Evolutionary conservation across 2,888 invertebrate species (phyloP), one percentile per base, ranked within the genome.

Genomic region (Desoria tigrina): DNA sequence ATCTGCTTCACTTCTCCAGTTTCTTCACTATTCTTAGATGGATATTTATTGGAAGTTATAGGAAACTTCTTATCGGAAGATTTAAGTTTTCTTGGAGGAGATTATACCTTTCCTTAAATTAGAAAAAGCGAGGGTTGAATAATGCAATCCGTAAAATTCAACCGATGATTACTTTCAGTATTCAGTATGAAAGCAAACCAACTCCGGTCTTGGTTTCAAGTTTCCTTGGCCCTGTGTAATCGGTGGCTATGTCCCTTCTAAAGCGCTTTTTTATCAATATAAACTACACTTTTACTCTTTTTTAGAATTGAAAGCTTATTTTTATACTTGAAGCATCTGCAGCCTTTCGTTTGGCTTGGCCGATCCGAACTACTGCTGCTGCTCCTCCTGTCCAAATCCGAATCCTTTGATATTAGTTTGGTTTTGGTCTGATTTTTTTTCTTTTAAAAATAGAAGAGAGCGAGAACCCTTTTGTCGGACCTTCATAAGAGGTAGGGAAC

Each of bases 241-340:
- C 6, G n/a, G 9, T 39, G 39, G 45, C n/a, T 45, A 21, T 6
- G n/a, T 21, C 45, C 21, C 21, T 45, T 45, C 16, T 21, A 9
- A 45, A 45, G 6, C 21, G 16, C 45, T 18, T 51, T 51, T 23
- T 11, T 16, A 9, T 49, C 49, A 16, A 16, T 49, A 16, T 51
- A 11, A 7, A 24, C 6, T 26, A 51, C 7, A 26, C 51, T 24
- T 51, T 51, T 14, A 21, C 14, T 51, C 26, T 21, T 45, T 45
- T 16, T 21, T 45, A 18, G 9, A 21, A 32, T 55, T 55, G 51
- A 51, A 51, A 26, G 51, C 51, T 18, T 55, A 55, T 37, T 57
- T 42, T 57, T 57, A 42, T 37, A 42, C 32, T 42, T 57, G n/a
- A 26, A 51, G 51, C 57, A 57, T 57, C 57, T 57, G 57, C 57